phyloP scores from a whole-genome alignment of 92 coral and sea anemone species.

The Parazoanthus swiftii region DNA sequence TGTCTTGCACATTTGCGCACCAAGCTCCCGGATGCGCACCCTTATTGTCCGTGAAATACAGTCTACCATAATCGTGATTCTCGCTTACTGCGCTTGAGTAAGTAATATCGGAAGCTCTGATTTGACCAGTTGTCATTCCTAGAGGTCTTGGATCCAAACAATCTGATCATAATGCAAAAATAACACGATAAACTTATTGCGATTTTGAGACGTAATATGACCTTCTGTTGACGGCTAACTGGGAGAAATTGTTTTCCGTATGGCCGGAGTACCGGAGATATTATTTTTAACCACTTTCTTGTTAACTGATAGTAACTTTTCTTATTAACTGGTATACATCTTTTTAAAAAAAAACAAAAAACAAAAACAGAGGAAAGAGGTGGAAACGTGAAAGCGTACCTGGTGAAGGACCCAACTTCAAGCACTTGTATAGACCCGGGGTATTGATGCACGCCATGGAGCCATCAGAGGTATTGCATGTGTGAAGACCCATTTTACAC shows the following conservation, averaged over 20 bases:
- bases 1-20: neutral
- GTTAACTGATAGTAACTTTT: no score
- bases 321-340: no score
- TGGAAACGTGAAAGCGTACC: neutral
- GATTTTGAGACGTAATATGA: neutral
- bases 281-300: no score
- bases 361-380: no score
- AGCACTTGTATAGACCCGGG: constrained; percentile 9
- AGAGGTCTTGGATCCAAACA: constrained; percentile 22
- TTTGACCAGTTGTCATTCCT: constrained; percentile 29
- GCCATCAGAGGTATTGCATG: constrained; percentile 15
- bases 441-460: constrained; percentile 15
- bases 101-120: neutral
- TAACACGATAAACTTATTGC: neutral
- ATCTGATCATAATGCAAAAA: neutral
- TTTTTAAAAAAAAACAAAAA: no score
- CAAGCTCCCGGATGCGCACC: neutral
- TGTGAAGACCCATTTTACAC: neutral
- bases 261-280: no score
- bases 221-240: no score
- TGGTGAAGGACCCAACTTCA: constrained; percentile 26
- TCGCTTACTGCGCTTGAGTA: neutral
- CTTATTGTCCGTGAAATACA: neutral
- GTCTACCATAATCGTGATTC: neutral
- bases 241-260: no score